Conservation (phyloP, 2,888 invertebrate genomes). For the Drosophila paranaensis region DNA sequence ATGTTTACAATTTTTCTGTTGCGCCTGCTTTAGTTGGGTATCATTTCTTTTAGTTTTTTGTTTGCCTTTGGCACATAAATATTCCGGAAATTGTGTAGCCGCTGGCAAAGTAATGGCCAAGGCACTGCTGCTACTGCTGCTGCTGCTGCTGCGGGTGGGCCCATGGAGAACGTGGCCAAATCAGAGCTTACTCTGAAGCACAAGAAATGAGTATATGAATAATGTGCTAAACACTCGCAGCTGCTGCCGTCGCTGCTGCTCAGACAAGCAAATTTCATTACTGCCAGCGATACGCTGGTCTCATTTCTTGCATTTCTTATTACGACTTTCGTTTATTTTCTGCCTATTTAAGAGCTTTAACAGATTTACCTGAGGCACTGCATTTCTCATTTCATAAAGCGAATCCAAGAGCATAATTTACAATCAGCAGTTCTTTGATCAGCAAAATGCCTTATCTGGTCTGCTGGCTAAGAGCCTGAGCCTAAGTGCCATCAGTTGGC, state of each 20-base stretch:
- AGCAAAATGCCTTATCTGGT: background rate
- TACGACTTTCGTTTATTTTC: background rate
- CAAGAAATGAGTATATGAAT: constrained; percentile 58
- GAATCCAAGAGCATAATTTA: too few relatives aligned
- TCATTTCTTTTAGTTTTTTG: constrained; percentile 26
- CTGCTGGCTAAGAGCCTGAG: background rate
- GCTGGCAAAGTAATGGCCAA: constrained; percentile 54
- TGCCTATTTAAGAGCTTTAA: background rate
- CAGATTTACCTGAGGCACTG: background rate
- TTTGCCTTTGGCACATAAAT: constrained; percentile 63
- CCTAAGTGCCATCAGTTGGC: background rate
- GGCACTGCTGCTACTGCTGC: constrained; percentile 19
- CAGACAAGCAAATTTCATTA: constrained; percentile 21
- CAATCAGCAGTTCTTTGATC: background rate
- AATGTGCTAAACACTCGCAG: constrained; percentile 48
- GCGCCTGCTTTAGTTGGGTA: constrained; percentile 43
- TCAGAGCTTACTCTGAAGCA: constrained; percentile 51
- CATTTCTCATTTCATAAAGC: background rate
- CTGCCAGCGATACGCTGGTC: constrained; percentile 1
- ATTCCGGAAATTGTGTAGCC: constrained; percentile 68
- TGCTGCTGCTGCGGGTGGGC: constrained; percentile 23
- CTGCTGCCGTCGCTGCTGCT: constrained; percentile 22
- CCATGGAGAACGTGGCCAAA: constrained; percentile 41
- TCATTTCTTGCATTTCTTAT: background rate
- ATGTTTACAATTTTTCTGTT: constrained; percentile 77